Percentiles rank a stretch among this genome's conserved stretches.
These are phyloP conservation scores for Sclerodermus sp. DNA, from an alignment of 2,888 invertebrate species.

Conservation along the genomic window DNA sequence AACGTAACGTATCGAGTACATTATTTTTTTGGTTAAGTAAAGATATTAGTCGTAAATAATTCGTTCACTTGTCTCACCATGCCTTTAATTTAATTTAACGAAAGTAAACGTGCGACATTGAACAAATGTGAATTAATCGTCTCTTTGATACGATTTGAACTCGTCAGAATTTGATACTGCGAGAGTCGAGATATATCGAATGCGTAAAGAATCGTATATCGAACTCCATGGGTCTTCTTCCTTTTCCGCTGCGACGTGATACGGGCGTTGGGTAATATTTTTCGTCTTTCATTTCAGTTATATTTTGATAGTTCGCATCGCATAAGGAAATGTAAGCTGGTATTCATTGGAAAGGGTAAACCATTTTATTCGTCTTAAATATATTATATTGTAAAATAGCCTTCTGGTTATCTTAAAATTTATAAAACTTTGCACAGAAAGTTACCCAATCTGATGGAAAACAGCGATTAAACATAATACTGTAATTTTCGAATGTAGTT, in stretches of 20 bases:
- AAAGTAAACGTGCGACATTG: no score
- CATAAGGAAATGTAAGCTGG: conserved; percentile 25
- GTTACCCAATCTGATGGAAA: conserved; percentile 27
- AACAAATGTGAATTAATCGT: no score
- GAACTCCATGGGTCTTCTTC: conserved; percentile 27
- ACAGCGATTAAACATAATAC: conserved; percentile 13
- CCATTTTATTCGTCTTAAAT: conserved; percentile 3
- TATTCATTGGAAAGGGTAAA: conserved; percentile 34
- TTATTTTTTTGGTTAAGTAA: no score
- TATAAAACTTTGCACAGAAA: background rate
- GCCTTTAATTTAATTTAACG: no score
- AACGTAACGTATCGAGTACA: no score
- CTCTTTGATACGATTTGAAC: no score
- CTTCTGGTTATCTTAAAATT: background rate
- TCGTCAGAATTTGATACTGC: no score
- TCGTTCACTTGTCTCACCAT: no score
- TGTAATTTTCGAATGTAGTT: background rate
- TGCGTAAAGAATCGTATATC: conserved; percentile 31
- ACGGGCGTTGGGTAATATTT: conserved; percentile 50
- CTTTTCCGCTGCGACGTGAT: conserved; percentile 51
- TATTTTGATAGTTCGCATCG: conserved; percentile 35
- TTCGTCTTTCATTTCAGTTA: conserved; percentile 49
- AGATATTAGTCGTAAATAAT: no score
- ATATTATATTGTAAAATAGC: background rate
- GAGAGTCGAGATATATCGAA: conserved; percentile 14